These are phyloP conservation scores for Galeopterus variegatus DNA, from an alignment of 2,113 vertebrate species.

Conservation along the genomic window DNA sequence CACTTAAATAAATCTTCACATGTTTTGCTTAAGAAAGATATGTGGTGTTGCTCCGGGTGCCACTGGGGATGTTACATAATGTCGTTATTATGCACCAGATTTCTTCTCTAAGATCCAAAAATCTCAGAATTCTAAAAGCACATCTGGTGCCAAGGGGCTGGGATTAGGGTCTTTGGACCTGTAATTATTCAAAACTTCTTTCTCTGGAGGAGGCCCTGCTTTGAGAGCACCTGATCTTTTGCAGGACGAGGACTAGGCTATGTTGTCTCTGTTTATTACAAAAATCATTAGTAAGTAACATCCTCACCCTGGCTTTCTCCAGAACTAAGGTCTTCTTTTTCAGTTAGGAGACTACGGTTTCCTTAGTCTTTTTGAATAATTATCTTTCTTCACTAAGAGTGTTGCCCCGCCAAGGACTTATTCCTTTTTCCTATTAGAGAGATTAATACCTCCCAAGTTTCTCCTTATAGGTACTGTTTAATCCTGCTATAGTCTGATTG, in stretches of 20 bases:
- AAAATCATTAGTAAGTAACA: neutral
- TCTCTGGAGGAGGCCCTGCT: neutral
- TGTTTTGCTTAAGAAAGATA: constrained; percentile 60
- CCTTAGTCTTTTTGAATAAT: neutral
- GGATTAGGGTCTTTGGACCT: neutral
- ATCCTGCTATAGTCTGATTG: neutral
- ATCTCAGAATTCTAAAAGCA: neutral
- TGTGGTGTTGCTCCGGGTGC: neutral
- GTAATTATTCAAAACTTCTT: neutral
- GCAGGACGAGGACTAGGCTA: neutral
- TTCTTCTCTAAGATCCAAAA: constrained; percentile 27
- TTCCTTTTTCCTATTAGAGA: constrained; percentile 37
- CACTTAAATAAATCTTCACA: neutral
- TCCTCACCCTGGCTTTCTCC: neutral
- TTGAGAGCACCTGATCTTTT: neutral
- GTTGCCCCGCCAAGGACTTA: constrained; percentile 42
- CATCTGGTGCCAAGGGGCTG: neutral
- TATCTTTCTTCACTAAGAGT: constrained; percentile 22
- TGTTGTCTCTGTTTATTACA: neutral
- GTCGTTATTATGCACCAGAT: neutral
- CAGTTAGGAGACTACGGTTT: neutral
- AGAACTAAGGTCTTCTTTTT: neutral
- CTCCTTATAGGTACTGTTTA: constrained; percentile 21
- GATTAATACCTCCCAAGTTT: constrained; percentile 9
- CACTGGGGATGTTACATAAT: neutral